Evolutionary conservation across 2,888 invertebrate genomes (phyloP).

Genomic region (Tetrapedia diversipes): DNA sequence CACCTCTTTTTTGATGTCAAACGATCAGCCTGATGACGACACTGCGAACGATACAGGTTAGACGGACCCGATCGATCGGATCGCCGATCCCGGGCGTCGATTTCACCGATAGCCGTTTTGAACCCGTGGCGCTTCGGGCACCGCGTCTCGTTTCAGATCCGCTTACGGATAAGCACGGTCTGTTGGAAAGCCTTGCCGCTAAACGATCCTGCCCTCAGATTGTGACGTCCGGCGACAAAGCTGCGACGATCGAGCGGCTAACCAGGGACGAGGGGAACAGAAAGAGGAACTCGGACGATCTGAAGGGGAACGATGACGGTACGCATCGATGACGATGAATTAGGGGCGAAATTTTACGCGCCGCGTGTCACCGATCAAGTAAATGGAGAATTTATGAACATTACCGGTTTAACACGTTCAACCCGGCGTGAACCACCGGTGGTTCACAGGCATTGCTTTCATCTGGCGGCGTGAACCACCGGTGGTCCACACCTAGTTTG

Average conservation of each 20-base stretch:
- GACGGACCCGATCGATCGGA: slow-evolving; percentile 26
- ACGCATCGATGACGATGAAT: not conserved
- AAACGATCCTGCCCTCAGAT: slow-evolving; percentile 1
- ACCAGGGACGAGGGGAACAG: not conserved
- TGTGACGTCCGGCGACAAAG: slow-evolving; percentile 19
- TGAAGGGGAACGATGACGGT: slow-evolving; percentile 39
- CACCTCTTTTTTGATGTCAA: slow-evolving; percentile 74
- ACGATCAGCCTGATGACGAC: slow-evolving; percentile 61
- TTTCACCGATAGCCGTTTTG: slow-evolving; percentile 1
- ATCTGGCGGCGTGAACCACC: too few species aligned
- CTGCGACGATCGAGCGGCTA: slow-evolving; percentile 11
- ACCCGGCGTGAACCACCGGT: too few species aligned
- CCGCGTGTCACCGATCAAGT: too few species aligned
- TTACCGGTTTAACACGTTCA: too few species aligned
- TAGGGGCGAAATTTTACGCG: too few species aligned
- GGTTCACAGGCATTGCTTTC: too few species aligned
- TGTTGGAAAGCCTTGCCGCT: slow-evolving; percentile 15
- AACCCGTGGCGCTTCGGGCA: not conserved
- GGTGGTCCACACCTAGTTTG: too few species aligned
- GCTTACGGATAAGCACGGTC: slow-evolving; percentile 15
- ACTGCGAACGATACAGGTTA: slow-evolving; percentile 72
- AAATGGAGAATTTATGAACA: too few species aligned
- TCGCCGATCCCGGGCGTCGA: not conserved
- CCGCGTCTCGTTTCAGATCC: slow-evolving; percentile 24
- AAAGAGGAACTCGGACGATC: slow-evolving; percentile 24